These are phyloP conservation scores for Nasonia giraulti DNA, from an alignment of 1,140 invertebrate species.

Conservation along the genomic window DNA sequence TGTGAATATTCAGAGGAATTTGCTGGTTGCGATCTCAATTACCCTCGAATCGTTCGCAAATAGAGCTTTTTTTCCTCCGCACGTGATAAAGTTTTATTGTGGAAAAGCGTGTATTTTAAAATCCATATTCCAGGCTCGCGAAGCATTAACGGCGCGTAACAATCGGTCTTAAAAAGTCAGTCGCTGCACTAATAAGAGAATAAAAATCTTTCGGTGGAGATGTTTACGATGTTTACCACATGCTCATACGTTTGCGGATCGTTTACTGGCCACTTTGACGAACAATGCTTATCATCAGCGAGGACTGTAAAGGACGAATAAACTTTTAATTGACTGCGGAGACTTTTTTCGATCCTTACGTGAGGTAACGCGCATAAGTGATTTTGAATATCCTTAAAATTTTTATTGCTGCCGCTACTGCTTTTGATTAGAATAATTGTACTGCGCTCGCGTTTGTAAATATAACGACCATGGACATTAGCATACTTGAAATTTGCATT, in stretches of 20 bases:
- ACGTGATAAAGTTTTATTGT: too few relatives aligned
- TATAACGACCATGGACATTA: background rate
- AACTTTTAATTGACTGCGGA: background rate
- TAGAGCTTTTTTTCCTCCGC: too few relatives aligned
- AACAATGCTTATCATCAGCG: background rate
- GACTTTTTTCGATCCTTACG: background rate
- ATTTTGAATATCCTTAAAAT: background rate
- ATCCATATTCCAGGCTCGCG: background rate
- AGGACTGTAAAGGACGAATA: background rate
- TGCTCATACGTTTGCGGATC: background rate
- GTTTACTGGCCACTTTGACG: background rate
- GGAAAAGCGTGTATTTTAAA: too few relatives aligned
- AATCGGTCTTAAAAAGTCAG: background rate
- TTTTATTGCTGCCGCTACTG: background rate
- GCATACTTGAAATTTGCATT: background rate
- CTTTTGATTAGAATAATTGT: background rate
- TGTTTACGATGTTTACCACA: background rate
- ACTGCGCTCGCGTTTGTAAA: background rate
- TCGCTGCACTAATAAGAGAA: background rate
- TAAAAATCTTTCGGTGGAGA: background rate
- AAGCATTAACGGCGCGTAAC: background rate
- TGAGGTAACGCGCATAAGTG: background rate
- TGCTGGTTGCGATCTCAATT: background rate
- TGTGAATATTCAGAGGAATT: background rate
- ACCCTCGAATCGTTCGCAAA: too few relatives aligned